A percentile compares a stretch with the other conserved stretches of the same genome.
These are phyloP conservation scores for Phortica magna DNA, from an alignment of 2,888 invertebrate genomes.

Conservation along the genomic window DNA sequence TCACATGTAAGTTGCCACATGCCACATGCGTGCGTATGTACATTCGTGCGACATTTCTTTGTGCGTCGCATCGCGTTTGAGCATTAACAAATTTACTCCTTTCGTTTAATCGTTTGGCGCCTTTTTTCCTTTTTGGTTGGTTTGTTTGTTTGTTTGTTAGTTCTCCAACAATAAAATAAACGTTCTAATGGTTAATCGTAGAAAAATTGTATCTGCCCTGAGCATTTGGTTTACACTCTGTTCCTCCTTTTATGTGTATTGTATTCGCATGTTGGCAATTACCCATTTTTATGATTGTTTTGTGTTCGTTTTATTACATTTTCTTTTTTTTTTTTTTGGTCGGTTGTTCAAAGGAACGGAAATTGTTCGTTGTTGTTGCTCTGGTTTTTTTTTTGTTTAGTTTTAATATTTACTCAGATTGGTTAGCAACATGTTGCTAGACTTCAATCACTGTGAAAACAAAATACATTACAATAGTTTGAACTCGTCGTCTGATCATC, in stretches of 20 bases:
- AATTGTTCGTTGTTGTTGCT: too few relatives aligned
- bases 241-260: slow-evolving; percentile 23
- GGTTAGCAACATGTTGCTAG: too few relatives aligned
- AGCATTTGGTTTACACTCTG: neutral
- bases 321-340: slow-evolving; percentile 47
- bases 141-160: neutral
- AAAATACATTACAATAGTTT: too few relatives aligned
- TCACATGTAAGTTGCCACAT: neutral
- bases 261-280: slow-evolving; percentile 62
- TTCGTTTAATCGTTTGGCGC: slow-evolving; percentile 70
- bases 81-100: slow-evolving; percentile 74
- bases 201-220: slow-evolving; percentile 30
- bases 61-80: slow-evolving; percentile 30
- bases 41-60: slow-evolving; percentile 20
- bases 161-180: slow-evolving; percentile 26
- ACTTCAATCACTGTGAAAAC: too few relatives aligned
- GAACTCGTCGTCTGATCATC: too few relatives aligned
- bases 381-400: too few relatives aligned
- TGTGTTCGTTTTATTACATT: slow-evolving; percentile 60
- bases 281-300: slow-evolving; percentile 37
- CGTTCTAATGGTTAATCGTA: slow-evolving; percentile 19
- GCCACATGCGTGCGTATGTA: slow-evolving; percentile 12
- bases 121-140: slow-evolving; percentile 31
- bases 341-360: neutral
- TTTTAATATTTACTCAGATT: too few relatives aligned